These are phyloP conservation scores for Orussus abietinus DNA, from an alignment of 1,140 invertebrate species.

Conservation along the genomic window DNA sequence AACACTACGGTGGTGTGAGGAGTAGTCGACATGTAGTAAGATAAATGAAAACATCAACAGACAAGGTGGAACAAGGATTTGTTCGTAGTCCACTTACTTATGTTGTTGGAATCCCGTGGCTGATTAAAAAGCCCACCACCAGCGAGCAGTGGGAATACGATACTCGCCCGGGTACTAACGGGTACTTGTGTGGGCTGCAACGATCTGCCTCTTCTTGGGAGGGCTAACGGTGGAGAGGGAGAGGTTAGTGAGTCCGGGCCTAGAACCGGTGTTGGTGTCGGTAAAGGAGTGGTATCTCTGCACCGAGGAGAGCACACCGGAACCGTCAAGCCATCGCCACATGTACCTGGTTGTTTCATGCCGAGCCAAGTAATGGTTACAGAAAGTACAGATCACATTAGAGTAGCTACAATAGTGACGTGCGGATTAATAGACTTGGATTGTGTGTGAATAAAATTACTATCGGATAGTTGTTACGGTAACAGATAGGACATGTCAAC, in stretches of 20 bases:
- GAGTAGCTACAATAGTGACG: too few relatives aligned
- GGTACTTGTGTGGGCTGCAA: slow-evolving; percentile 64
- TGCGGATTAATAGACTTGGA: too few relatives aligned
- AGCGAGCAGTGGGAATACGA: slow-evolving; percentile 69
- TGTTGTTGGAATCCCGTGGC: slow-evolving; percentile 44
- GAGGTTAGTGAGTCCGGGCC: slow-evolving; percentile 44
- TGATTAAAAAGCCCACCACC: slow-evolving; percentile 51
- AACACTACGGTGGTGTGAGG: too few relatives aligned
- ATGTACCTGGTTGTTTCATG: slow-evolving; percentile 40
- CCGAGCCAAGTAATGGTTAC: slow-evolving; percentile 21
- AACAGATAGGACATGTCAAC: too few relatives aligned
- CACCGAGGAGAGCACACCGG: slow-evolving; percentile 46
- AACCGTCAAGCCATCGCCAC: slow-evolving; percentile 49
- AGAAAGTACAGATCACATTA: too few relatives aligned
- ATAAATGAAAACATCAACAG: too few relatives aligned
- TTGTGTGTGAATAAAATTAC: too few relatives aligned
- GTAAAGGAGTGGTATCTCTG: slow-evolving; percentile 37
- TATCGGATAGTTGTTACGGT: too few relatives aligned
- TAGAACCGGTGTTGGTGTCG: slow-evolving; percentile 46
- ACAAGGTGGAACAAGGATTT: too few relatives aligned
- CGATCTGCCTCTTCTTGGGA: slow-evolving; percentile 49
- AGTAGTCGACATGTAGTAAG: too few relatives aligned
- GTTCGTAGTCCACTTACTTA: slow-evolving; percentile 47
- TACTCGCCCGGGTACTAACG: slow-evolving; percentile 68
- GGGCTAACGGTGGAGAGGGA: slow-evolving; percentile 43